Base-by-base conservation (phyloP, 2,888 invertebrate genomes). In the Heteromurus nitidus region DNA sequence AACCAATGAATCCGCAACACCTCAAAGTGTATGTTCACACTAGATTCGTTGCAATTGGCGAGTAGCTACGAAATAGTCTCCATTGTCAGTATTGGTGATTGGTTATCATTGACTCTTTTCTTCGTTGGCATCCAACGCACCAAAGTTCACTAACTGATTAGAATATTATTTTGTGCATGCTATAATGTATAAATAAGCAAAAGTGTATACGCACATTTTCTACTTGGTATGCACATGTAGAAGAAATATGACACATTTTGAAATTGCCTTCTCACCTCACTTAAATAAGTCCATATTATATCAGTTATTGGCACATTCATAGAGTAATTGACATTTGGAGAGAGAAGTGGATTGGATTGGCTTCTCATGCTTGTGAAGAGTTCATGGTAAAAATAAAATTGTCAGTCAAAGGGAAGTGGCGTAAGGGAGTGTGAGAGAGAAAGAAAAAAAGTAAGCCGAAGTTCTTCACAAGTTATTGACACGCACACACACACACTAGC, bases 381-480 rank as follows among this genome's bases (percentile, higher is more conserved):
- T n/a, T n/a, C n/a, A n/a, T n/a, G n/a, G n/a, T n/a, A n/a, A n/a
- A n/a, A n/a, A n/a, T n/a, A n/a, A n/a, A n/a, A n/a, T n/a, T n/a
- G n/a, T n/a, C n/a, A n/a, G n/a, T n/a, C 28, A 44, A 47, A 1
- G 47, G 18, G 13, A 28, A 9, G 18, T 16, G 3, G 16, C 7
- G n/a, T 44, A 16, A 22, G 9, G 18, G 9, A 28, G 18, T 47
- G 20, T 18, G 50, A 67, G 18, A 30, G 22, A 31, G n/a, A 36
- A 36, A 22, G 20, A 1, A n/a, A 58, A 42, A n/a, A 65, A 53
- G 24, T 20, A 74, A 24, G 65, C 47, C 30, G 50, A 50, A 22
- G 62, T 44, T 73, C 64, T 67, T 24, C 16, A 42, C 22, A 77
- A 79, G 70, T 79, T 79, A 79, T 79, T 72, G 70, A 70, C 79